phyloP scores from a whole-genome alignment of 92 coral and sea anemone genomes.

The Epizoanthus illoricatus region DNA sequence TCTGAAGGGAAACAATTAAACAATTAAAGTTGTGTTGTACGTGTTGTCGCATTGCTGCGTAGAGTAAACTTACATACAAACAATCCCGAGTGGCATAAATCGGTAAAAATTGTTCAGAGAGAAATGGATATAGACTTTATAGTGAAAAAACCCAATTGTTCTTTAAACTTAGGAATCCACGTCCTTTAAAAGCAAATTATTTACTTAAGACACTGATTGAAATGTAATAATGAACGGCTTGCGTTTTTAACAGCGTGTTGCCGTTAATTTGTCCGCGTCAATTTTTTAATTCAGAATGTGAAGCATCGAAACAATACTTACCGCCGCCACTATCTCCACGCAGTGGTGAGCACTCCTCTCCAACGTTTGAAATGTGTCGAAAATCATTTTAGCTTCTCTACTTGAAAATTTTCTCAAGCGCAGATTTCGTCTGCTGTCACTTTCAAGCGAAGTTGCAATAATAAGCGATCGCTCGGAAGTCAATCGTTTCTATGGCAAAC shows the following conservation, averaged over 20 bases:
- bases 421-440: neutral
- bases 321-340: neutral
- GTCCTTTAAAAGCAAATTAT: too few relatives aligned
- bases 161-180: too few relatives aligned
- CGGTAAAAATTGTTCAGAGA: too few relatives aligned
- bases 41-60: neutral
- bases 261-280: neutral
- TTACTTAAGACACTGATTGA: too few relatives aligned
- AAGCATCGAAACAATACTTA: neutral
- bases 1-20: too few relatives aligned
- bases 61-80: too few relatives aligned
- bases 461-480: neutral
- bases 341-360: neutral
- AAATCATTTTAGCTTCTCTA: neutral
- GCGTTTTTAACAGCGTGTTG: neutral
- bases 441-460: slow-evolving; percentile 4
- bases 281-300: too few relatives aligned
- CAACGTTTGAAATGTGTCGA: neutral
- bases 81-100: too few relatives aligned
- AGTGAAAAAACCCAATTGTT: too few relatives aligned
- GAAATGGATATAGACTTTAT: neutral
- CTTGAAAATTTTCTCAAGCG: neutral
- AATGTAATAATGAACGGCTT: too few relatives aligned
- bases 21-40: too few relatives aligned
- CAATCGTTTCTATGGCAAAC: slow-evolving; percentile 1